Evolutionary conservation across 2,888 invertebrate species (phyloP), one percentile per base, ranked within the genome.

Genomic region (Embidobia sp.): DNA sequence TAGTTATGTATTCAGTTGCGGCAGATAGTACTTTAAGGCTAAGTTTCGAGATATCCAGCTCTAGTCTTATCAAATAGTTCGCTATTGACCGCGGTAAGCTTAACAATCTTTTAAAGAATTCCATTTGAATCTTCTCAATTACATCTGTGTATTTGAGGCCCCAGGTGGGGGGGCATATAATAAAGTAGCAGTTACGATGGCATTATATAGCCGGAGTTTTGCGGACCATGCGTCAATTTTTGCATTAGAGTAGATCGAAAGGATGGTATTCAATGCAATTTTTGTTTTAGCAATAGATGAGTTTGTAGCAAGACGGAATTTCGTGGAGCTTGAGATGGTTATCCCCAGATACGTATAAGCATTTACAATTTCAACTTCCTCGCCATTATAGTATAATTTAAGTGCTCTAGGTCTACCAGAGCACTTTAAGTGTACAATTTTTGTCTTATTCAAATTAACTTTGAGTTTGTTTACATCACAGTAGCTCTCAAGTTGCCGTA

Each of bases 211-310:
- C 5, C 26, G 22, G 10, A 13, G 2, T 22, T 13, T 44, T 8
- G 44, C 19, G 4, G n/a, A 1, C 44, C 44, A 44, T 0, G 26
- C 1, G 10, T 44, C 44, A 4, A 44, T 22, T 11, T 26, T 44
- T n/a, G 44, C 11, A 19, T 42, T 42, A 2, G 42, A 18, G 19
- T 10, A 42, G 19, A 42, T 42, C n/a, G 42, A 19, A 5, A 42
- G 13, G n/a, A 19, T 42, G 2, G 42, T 22, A 4, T 10, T 44
- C 44, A 44, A 5, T 1, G 44, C 44, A 15, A 44, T 3, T 22
- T 44, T 44, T 2, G 44, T 22, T 22, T 44, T 44, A 5, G 22
- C 7, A 5, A 11, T 44, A 0, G 44, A 22, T 1, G 4, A 0
- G 22, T 44, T 26, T 2, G 26, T 26, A 2, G 22, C 26, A n/a